Conservation (phyloP, 2,888 invertebrate genomes). For the Aelia acuminata region DNA sequence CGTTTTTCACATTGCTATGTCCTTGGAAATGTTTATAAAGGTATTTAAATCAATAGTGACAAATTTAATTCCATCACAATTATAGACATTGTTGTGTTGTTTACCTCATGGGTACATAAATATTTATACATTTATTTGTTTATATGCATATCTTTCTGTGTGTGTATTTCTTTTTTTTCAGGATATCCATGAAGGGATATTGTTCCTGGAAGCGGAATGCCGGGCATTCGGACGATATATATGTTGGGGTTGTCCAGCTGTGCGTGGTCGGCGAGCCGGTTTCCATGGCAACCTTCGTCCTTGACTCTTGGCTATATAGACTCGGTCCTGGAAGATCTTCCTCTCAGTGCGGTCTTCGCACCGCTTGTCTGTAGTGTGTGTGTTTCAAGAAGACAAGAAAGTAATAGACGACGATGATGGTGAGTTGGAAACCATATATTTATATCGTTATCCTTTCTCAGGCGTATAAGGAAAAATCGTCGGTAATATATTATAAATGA, state of each 20-base stretch:
- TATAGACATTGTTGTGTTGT: too few relatives aligned
- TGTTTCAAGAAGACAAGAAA: background rate
- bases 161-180: background rate
- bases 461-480: too few relatives aligned
- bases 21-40: too few relatives aligned
- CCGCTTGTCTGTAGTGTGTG: constrained; percentile 24
- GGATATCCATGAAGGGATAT: background rate
- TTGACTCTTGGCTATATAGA: constrained; percentile 35
- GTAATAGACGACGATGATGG: background rate
- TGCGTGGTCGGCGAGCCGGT: constrained; percentile 48
- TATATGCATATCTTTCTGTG: too few relatives aligned
- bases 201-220: background rate
- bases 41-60: too few relatives aligned
- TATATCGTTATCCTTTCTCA: too few relatives aligned
- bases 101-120: too few relatives aligned
- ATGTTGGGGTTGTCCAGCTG: constrained; percentile 4
- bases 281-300: constrained; percentile 45
- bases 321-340: background rate
- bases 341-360: constrained; percentile 30
- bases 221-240: background rate
- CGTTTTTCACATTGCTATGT: too few relatives aligned
- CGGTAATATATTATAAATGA: too few relatives aligned
- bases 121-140: too few relatives aligned
- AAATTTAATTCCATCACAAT: too few relatives aligned
- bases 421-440: background rate